Conservation (phyloP, 2,888 invertebrate genomes). For the Lissonota sp. region DNA sequence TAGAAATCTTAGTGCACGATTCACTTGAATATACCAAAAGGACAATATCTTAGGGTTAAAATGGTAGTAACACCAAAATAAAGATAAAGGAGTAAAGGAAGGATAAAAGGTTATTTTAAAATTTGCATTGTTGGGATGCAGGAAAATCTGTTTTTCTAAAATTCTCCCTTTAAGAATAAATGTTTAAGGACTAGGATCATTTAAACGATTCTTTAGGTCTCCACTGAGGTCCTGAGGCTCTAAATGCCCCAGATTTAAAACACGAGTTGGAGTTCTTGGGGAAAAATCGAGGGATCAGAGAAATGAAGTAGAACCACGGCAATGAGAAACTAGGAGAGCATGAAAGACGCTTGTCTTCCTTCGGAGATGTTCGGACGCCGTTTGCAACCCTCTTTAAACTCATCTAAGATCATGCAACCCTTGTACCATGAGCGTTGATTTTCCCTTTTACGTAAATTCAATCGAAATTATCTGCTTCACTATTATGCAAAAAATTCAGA, state of each 20-base stretch:
- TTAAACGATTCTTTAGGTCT: too few species aligned
- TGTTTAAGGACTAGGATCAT: too few species aligned
- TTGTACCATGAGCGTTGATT: slow-evolving; percentile 35
- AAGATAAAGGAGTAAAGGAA: slow-evolving; percentile 27
- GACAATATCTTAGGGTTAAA: background rate
- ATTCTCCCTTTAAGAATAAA: slow-evolving; percentile 54
- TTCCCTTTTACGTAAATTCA: background rate
- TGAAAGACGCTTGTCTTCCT: slow-evolving; percentile 22
- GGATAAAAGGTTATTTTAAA: too few species aligned
- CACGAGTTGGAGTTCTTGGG: slow-evolving; percentile 6
- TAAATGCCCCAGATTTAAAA: background rate
- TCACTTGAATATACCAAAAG: too few species aligned
- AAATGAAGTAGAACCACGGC: slow-evolving; percentile 40
- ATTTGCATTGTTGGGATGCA: too few species aligned
- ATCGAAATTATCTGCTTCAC: too few species aligned
- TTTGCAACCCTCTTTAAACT: slow-evolving; percentile 58
- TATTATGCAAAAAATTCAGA: too few species aligned
- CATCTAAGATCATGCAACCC: slow-evolving; percentile 51
- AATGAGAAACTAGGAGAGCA: slow-evolving; percentile 58
- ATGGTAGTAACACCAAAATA: slow-evolving; percentile 31
- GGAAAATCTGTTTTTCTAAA: too few species aligned
- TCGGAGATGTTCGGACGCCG: slow-evolving; percentile 41
- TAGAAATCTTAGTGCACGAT: too few species aligned
- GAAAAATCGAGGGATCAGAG: slow-evolving; percentile 49
- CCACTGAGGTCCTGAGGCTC: too few species aligned